These are phyloP conservation scores for Ectropis crepuscularia DNA, from an alignment of 2,888 invertebrate species.

Conservation along the genomic window DNA sequence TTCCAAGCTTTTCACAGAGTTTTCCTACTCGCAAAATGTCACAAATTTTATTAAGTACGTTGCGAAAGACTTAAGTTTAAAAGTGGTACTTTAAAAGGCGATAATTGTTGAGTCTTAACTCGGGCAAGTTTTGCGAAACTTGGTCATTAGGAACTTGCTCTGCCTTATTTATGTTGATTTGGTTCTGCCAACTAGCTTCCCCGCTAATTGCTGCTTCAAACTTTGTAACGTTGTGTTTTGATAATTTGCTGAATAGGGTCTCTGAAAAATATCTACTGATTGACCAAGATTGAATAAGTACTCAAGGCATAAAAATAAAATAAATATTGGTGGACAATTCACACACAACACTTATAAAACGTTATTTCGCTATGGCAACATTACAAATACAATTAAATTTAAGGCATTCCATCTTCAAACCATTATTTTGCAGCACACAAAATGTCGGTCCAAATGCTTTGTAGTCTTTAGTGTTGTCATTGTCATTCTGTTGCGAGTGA, in stretches of 20 bases:
- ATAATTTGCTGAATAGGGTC: conserved; percentile 1
- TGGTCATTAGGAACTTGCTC: conserved; percentile 53
- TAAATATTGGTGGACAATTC: too few relatives aligned
- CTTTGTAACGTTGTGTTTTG: conserved; percentile 17
- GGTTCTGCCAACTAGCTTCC: conserved; percentile 32
- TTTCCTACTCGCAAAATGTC: conserved; percentile 12
- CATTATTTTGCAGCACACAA: too few relatives aligned
- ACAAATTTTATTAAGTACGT: conserved; percentile 20
- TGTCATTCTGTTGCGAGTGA: too few relatives aligned
- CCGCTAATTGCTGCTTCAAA: conserved; percentile 40
- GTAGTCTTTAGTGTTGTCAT: too few relatives aligned
- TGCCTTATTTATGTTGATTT: conserved; percentile 45
- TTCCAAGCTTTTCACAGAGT: not conserved
- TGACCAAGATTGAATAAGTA: not conserved
- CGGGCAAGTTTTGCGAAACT: conserved; percentile 48
- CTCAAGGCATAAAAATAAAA: too few relatives aligned
- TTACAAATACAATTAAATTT: too few relatives aligned
- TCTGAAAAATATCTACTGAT: not conserved
- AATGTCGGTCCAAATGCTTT: too few relatives aligned
- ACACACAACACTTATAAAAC: too few relatives aligned
- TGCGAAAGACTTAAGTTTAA: conserved; percentile 36
- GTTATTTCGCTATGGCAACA: too few relatives aligned
- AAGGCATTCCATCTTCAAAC: too few relatives aligned
- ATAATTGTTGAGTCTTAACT: conserved; percentile 48
- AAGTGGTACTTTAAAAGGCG: conserved; percentile 44